Conservation (phyloP, 2,113 vertebrate species). For the Ibidorhyncha struthersii region DNA sequence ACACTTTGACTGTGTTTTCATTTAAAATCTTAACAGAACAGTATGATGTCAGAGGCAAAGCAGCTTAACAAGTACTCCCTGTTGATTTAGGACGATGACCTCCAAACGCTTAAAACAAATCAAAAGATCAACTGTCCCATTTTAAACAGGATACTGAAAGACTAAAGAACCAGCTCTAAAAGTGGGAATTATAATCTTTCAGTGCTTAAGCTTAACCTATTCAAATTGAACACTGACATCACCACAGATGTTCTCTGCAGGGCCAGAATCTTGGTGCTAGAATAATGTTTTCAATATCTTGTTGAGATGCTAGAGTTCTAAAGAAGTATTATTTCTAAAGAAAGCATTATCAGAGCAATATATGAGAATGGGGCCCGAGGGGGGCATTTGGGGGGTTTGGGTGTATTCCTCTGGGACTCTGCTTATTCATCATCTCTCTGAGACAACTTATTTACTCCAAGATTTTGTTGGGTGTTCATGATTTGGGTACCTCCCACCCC, state of each 20-base stretch:
- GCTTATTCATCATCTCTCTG: not conserved
- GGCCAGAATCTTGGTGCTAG: not conserved
- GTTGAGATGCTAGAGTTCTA: not conserved
- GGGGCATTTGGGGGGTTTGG: fast-evolving
- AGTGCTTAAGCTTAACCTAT: not conserved
- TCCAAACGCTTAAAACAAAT: not conserved
- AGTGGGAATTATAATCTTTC: not conserved
- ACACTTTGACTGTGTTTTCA: not conserved
- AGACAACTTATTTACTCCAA: not conserved
- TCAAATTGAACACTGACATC: not conserved
- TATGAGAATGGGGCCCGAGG: not conserved
- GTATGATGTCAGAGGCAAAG: not conserved
- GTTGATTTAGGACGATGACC: not conserved
- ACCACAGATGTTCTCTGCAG: not conserved
- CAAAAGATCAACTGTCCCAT: not conserved
- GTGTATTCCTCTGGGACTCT: not conserved
- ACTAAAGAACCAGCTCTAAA: not conserved
- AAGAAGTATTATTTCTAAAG: too few species aligned
- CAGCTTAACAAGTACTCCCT: not conserved
- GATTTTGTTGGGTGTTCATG: not conserved
- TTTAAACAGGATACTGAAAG: not conserved
- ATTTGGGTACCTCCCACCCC: not conserved
- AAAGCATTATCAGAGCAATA: not conserved
- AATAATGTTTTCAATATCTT: not conserved
- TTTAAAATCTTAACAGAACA: not conserved